phyloP scores from a whole-genome alignment of 37 sponge, comb jelly and placozoan species.

The Halichondria panicea region DNA sequence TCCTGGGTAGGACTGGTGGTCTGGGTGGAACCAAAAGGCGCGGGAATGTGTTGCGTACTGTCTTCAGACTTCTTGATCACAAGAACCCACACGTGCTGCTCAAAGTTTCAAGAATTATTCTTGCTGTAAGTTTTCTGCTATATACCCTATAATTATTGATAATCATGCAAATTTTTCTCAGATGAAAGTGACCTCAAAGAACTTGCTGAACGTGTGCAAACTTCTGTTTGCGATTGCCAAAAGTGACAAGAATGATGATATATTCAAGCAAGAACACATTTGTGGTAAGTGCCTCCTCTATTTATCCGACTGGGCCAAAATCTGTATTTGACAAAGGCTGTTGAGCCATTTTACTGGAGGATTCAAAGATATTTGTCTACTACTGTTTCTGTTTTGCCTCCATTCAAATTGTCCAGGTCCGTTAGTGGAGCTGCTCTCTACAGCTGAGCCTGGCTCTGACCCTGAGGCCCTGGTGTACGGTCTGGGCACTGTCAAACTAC shows the following conservation, averaged over 20 bases:
- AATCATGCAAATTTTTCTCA: conserved; percentile 8
- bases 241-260: conserved; percentile 62
- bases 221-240: conserved; percentile 67
- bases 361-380: neutral
- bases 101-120: conserved; percentile 67
- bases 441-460: conserved; percentile 29
- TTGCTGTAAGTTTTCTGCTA: conserved; percentile 51
- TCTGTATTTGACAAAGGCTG: neutral
- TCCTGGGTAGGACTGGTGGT: conserved; percentile 68
- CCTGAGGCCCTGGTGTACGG: conserved; percentile 69
- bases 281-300: conserved; percentile 30
- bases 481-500: conserved; percentile 70
- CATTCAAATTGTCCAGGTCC: conserved; percentile 6
- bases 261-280: conserved; percentile 57
- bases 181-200: conserved; percentile 88
- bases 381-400: neutral
- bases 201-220: conserved; percentile 80
- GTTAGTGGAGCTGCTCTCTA: conserved; percentile 37
- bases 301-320: neutral
- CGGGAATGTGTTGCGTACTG: conserved; percentile 31
- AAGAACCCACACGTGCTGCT: conserved; percentile 59
- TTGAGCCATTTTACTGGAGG: too few relatives aligned
- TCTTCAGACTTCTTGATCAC: conserved; percentile 63
- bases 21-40: conserved; percentile 54
- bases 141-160: neutral